phyloP scores from a whole-genome alignment of 2,113 vertebrate species.

The Lagopus muta region DNA sequence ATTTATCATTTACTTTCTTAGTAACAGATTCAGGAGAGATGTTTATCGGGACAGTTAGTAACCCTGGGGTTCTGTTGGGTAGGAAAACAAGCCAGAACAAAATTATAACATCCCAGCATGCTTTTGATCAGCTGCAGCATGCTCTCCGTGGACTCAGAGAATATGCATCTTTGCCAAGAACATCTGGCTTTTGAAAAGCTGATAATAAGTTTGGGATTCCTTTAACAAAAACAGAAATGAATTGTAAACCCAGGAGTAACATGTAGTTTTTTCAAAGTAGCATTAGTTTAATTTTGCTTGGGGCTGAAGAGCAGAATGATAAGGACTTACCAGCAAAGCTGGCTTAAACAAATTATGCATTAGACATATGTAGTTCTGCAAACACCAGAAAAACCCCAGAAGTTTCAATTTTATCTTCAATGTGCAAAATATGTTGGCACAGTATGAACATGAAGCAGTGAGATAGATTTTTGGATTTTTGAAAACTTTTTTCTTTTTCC shows the following conservation, averaged over 20 bases:
- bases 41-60: constrained; percentile 23
- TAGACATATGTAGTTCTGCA: neutral
- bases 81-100: constrained; percentile 15
- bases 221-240: constrained; percentile 1
- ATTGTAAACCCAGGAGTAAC: neutral
- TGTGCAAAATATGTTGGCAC: neutral
- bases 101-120: constrained; percentile 28
- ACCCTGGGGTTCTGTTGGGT: constrained; percentile 15
- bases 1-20: constrained; percentile 46
- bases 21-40: neutral
- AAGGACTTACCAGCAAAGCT: constrained; percentile 10
- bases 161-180: constrained; percentile 16
- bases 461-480: neutral
- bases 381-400: neutral
- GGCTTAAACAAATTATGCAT: constrained; percentile 10
- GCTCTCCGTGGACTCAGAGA: neutral
- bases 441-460: neutral
- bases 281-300: constrained; percentile 8
- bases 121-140: neutral
- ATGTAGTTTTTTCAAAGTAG: neutral
- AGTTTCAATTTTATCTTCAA: neutral
- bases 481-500: neutral
- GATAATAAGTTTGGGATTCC: constrained; percentile 26
- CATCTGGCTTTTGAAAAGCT: constrained; percentile 51
- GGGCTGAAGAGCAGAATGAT: neutral